Evolutionary conservation across 2,888 invertebrate genomes (phyloP).

Genomic region (Drosophila lacicola): DNA sequence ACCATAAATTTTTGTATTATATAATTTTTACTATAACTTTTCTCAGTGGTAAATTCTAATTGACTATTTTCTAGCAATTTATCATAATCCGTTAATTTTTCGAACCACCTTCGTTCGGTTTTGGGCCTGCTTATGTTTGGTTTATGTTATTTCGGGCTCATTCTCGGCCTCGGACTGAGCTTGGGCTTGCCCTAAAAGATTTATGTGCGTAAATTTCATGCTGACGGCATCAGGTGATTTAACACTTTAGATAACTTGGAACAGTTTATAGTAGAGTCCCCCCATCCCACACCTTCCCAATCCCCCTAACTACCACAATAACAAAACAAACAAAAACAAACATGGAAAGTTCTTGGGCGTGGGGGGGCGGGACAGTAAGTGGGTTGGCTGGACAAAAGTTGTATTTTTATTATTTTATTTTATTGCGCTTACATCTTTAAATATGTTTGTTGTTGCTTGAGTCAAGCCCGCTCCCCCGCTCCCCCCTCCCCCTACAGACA

Average conservation of each 20-base stretch:
- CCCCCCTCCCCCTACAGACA: not conserved
- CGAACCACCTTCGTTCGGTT: constrained; percentile 39
- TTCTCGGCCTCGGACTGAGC: constrained; percentile 38
- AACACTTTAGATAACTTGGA: constrained; percentile 83
- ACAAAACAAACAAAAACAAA: constrained; percentile 27
- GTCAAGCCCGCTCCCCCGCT: not conserved
- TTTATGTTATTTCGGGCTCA: constrained; percentile 69
- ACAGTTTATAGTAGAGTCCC: constrained; percentile 73
- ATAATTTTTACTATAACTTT: no score
- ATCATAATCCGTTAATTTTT: not conserved
- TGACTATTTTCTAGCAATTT: no score
- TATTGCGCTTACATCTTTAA: constrained; percentile 74
- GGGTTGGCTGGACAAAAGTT: constrained; percentile 57
- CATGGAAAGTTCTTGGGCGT: constrained; percentile 17
- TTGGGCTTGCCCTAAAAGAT: constrained; percentile 70
- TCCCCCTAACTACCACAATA: constrained; percentile 15
- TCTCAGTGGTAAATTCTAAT: no score
- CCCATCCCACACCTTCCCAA: not conserved
- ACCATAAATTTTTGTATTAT: no score
- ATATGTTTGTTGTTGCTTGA: constrained; percentile 59
- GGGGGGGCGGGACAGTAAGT: not conserved
- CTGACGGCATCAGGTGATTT: constrained; percentile 85
- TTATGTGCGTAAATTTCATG: constrained; percentile 83
- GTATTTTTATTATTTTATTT: constrained; percentile 80
- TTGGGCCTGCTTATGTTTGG: constrained; percentile 74